phyloP scores from a whole-genome alignment of 2,888 invertebrate genomes.

The Pammene aurita region DNA sequence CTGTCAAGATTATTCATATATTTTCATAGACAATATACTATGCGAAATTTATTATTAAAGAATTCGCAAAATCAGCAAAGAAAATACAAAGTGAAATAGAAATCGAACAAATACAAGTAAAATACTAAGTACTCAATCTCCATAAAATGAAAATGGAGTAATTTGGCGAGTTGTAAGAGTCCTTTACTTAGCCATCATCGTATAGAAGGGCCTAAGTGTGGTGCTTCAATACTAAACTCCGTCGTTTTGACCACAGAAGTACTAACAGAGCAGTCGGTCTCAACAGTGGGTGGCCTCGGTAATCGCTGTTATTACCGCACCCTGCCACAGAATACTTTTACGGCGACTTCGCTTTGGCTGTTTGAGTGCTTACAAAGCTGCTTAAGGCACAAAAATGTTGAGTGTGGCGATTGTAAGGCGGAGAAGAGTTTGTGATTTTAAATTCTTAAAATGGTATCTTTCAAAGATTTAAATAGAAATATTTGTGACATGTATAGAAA shows the following conservation, averaged over 20 bases:
- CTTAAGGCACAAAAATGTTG: background rate
- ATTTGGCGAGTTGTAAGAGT: slow-evolving; percentile 32
- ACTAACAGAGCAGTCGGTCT: slow-evolving; percentile 51
- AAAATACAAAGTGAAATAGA: background rate
- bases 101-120: slow-evolving; percentile 11
- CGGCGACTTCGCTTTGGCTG: slow-evolving; percentile 14
- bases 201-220: slow-evolving; percentile 8
- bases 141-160: slow-evolving; percentile 37
- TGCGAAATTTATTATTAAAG: too few species aligned
- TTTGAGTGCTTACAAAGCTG: background rate
- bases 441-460: background rate
- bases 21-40: too few species aligned
- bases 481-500: too few species aligned
- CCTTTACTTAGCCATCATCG: slow-evolving; percentile 15
- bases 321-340: slow-evolving; percentile 23
- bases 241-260: slow-evolving; percentile 38
- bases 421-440: background rate
- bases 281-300: slow-evolving; percentile 62
- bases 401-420: background rate
- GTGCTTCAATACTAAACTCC: background rate
- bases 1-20: too few species aligned
- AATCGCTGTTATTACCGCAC: slow-evolving; percentile 60
- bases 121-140: slow-evolving; percentile 32
- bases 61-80: background rate
- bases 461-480: too few species aligned